Evolutionary conservation across 2,113 vertebrate species (phyloP).

Genomic region (Morone saxatilis): DNA sequence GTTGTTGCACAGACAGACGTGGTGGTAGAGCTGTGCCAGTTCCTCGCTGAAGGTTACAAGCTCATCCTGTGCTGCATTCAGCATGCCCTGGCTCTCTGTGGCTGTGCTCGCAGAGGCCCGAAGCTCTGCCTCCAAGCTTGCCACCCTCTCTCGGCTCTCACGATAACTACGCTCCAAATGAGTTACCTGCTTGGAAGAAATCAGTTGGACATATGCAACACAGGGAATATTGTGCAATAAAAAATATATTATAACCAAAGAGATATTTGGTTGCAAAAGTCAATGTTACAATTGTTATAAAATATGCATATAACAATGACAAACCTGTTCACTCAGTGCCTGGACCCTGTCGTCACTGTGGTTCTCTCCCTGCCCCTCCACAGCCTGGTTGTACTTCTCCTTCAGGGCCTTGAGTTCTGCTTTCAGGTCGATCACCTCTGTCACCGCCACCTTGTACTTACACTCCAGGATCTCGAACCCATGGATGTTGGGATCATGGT

Average conservation of each 20-base stretch:
- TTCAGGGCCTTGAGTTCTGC: slow-evolving; percentile 97
- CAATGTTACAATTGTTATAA: not conserved
- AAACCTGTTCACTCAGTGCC: slow-evolving; percentile 86
- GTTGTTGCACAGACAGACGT: slow-evolving; percentile 97
- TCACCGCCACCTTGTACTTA: slow-evolving; percentile 97
- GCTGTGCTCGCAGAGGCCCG: slow-evolving; percentile 86
- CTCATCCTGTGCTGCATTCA: slow-evolving; percentile 96
- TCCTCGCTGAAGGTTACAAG: slow-evolving; percentile 98
- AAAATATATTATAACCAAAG: not conserved
- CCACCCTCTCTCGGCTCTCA: slow-evolving; percentile 89
- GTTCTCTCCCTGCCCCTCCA: slow-evolving; percentile 90
- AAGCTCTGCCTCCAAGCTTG: slow-evolving; percentile 91
- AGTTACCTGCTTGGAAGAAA: slow-evolving; percentile 76
- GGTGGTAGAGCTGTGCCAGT: slow-evolving; percentile 97
- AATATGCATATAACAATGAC: not conserved
- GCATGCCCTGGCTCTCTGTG: slow-evolving; percentile 91
- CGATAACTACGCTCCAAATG: slow-evolving; percentile 88
- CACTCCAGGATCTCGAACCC: slow-evolving; percentile 96
- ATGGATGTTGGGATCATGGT: slow-evolving; percentile 89
- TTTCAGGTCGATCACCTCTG: slow-evolving; percentile 97
- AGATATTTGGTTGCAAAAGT: not conserved
- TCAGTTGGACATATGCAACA: not conserved
- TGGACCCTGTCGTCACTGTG: slow-evolving; percentile 88
- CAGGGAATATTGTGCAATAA: no score
- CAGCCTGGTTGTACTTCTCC: slow-evolving; percentile 93